Conservation (phyloP, 2,888 invertebrate species). For the Lasioglossum calceatum region DNA sequence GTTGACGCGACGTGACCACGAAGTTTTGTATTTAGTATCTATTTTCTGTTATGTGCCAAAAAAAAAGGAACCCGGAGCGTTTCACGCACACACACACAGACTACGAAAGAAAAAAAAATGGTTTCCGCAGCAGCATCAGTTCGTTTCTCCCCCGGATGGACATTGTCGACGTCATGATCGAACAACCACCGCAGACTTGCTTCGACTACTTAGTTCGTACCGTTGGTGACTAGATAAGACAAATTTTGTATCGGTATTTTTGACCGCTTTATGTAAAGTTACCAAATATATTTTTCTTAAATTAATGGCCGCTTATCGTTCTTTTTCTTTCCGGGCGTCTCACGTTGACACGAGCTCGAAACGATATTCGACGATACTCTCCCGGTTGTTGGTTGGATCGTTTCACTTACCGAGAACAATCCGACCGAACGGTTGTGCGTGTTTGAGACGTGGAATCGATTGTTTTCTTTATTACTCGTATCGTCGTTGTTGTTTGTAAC, state of each 20-base stretch:
- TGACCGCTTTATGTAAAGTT: conserved; percentile 8
- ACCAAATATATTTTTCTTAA: conserved; percentile 5
- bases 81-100: not conserved
- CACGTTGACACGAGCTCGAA: not conserved
- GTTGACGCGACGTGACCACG: not conserved
- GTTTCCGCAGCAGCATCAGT: not conserved
- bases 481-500: not conserved
- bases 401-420: not conserved
- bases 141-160: conserved; percentile 1
- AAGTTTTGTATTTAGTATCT: conserved; percentile 13
- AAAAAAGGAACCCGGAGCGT: not conserved
- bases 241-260: conserved; percentile 13
- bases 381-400: not conserved
- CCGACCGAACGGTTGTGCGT: not conserved
- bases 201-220: conserved; percentile 8
- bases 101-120: not conserved
- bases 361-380: not conserved
- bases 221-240: not conserved
- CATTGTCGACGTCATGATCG: not conserved
- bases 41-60: conserved; percentile 23
- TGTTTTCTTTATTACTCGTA: not conserved
- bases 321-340: not conserved
- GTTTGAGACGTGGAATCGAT: not conserved
- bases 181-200: not conserved
- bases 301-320: not conserved